Conservation (phyloP, 2,888 invertebrate species). For the Sepiola atlantica region DNA sequence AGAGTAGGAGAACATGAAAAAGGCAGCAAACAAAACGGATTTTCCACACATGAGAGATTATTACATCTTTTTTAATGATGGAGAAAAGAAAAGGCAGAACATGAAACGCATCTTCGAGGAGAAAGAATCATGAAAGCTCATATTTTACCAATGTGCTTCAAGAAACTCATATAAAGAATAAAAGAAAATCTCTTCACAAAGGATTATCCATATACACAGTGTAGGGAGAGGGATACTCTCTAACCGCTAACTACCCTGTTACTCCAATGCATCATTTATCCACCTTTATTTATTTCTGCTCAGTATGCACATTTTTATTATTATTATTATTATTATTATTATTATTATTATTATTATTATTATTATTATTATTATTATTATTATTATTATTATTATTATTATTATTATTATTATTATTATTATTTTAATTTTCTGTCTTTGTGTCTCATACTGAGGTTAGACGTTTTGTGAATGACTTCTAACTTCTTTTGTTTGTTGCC, state of each 20-base stretch:
- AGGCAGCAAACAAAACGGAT: neutral
- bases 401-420: no score
- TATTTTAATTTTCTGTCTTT: no score
- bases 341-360: no score
- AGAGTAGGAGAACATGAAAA: neutral
- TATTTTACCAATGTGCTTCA: neutral
- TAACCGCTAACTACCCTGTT: neutral
- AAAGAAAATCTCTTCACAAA: neutral
- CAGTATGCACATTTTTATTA: no score
- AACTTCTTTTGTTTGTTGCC: no score
- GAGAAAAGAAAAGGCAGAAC: neutral
- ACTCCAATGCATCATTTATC: neutral
- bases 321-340: no score
- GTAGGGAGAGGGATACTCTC: neutral
- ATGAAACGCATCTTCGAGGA: neutral
- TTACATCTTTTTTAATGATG: neutral
- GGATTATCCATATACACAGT: neutral
- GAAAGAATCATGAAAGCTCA: neutral
- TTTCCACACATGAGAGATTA: neutral
- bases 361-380: no score
- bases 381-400: no score
- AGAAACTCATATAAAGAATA: neutral
- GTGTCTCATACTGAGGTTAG: no score
- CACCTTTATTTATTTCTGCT: no score
- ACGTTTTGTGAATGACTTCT: no score